phyloP scores from a whole-genome alignment of 1,140 invertebrate species.

The Calliphora vicina region DNA sequence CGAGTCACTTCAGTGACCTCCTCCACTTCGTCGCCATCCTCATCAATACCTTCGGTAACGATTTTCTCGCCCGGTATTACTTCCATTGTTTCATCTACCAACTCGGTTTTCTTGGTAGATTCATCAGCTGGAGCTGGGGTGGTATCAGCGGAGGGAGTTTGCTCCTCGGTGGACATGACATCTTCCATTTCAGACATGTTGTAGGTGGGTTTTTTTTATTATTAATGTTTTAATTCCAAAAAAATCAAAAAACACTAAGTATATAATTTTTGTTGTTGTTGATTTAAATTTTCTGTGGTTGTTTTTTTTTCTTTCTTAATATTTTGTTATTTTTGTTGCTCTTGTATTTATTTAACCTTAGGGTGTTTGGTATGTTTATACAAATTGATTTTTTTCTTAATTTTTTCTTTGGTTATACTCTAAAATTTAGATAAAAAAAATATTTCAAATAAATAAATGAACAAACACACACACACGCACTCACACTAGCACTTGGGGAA shows the following conservation, averaged over 20 bases:
- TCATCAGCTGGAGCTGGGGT: constrained; percentile 6
- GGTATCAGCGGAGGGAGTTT: constrained; percentile 39
- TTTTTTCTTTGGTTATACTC: background rate
- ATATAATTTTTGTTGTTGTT: background rate
- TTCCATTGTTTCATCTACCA: constrained; percentile 49
- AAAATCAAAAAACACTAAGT: constrained; percentile 14
- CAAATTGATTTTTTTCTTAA: background rate
- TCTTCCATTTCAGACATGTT: constrained; percentile 59
- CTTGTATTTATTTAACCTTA: background rate
- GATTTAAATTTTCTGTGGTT: background rate
- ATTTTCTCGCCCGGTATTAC: constrained; percentile 48
- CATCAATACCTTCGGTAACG: constrained; percentile 58
- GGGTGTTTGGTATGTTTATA: background rate
- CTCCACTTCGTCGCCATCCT: constrained; percentile 59
- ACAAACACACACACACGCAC: background rate
- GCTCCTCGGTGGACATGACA: constrained; percentile 49
- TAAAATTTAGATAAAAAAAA: constrained; percentile 1
- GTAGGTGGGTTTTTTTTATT: constrained; percentile 12
- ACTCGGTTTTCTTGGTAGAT: constrained; percentile 50
- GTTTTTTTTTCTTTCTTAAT: constrained; percentile 18
- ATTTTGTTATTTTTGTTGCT: background rate
- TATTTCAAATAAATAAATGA: background rate
- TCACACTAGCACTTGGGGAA: background rate
- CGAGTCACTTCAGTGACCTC: constrained; percentile 59
- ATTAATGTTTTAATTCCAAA: constrained; percentile 1